Base-by-base conservation (phyloP, 2,797 vertebrate genomes). In the Cynopterus sphinx region DNA sequence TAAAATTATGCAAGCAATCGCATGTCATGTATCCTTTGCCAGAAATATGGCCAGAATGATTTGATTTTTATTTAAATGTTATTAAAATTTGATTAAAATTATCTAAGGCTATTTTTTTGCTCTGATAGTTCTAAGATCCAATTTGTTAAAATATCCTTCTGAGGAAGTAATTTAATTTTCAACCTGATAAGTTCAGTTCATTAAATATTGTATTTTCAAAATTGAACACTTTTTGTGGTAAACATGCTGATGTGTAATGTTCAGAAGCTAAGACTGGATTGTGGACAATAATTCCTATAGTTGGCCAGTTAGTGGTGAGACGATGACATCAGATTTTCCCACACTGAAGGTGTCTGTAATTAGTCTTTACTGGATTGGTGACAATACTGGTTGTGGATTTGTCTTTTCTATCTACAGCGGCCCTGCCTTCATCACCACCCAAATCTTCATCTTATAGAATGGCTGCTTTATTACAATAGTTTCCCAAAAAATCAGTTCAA, bases 1-100 rank as follows among this genome's bases (percentile, higher is more conserved):
- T 43, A n/a, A 81, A 93, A 75, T 90, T 63, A 87, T 75, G 26
- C n/a, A 94, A 91, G 53, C 46, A 74, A 21, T 15, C 12, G 63
- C 57, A 84, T 88, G 49, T 31, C 51, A 94, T 85, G 87, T 68
- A 90, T 88, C 28, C 74, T 95, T 91, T 91, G 81, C 86, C 86
- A 96, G 93, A 94, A 87, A 85, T 59, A 67, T 77, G 90, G 96
- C 86, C 93, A 86, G 46, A 93, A 8, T 88, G 53, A 96, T 90
- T 90, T 97, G 81, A 90, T 87, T 97, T 97, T 97, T 96, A 94
- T 95, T 97, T 84, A 97, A 79, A 10, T 16, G 68, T 89, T 95
- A 95, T 97, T 96, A 94, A 88, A 96, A 90, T 63, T 71, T 33
- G 79, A 49, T 90, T 97, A 78, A 95, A 89, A 96, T 97, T 93